phyloP scores from a whole-genome alignment of 1,140 invertebrate species.

The Wasmannia auropunctata region DNA sequence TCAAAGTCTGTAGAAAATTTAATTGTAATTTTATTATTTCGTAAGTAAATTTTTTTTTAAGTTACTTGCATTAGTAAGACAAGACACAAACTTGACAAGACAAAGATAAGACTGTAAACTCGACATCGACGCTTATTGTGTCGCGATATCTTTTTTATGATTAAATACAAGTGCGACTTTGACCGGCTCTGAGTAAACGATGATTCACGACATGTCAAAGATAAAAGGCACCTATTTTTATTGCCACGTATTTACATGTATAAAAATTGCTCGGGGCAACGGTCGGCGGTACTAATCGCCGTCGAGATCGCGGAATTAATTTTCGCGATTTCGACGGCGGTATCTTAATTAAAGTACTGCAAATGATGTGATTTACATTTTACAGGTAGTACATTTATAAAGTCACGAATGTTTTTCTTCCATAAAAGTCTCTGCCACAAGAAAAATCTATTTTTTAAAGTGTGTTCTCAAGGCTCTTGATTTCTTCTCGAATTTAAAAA shows the following conservation, averaged over 20 bases:
- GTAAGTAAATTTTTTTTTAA: not conserved
- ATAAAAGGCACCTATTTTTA: constrained; percentile 17
- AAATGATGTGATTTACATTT: too few relatives aligned
- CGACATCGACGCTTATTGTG: not conserved
- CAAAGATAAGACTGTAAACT: not conserved
- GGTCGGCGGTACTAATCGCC: too few relatives aligned
- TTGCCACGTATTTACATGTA: not conserved
- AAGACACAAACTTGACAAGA: too few relatives aligned
- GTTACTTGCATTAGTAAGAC: not conserved
- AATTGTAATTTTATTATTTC: not conserved
- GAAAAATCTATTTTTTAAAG: not conserved
- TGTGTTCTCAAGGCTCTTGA: not conserved
- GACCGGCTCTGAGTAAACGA: not conserved
- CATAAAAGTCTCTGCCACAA: not conserved
- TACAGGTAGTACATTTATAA: too few relatives aligned
- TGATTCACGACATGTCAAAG: not conserved
- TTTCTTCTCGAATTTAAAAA: not conserved
- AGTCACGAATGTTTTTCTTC: not conserved
- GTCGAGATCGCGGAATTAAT: too few relatives aligned
- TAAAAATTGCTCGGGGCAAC: not conserved
- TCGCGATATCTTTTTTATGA: not conserved
- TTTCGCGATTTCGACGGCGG: too few relatives aligned
- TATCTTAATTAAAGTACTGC: too few relatives aligned
- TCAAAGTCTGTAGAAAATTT: not conserved
- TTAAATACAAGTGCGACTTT: constrained; percentile 13